Evolutionary conservation across 2,797 vertebrate genomes (phyloP), one percentile per base, ranked within the genome.

Genomic region (Sphenopsis melanotis): DNA sequence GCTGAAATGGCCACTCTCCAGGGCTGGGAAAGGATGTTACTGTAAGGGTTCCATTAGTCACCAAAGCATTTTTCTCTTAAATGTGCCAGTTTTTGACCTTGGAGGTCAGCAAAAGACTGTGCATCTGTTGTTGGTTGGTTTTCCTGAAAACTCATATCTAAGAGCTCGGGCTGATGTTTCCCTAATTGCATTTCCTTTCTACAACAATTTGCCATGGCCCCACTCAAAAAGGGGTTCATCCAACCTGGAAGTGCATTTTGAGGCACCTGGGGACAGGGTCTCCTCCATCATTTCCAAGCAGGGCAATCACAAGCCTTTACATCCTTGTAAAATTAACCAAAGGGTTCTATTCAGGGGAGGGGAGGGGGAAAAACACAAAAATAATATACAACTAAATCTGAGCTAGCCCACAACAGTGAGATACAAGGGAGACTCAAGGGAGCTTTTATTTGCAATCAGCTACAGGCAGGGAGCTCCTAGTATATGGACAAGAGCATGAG

Each of bases 11-110:
- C 27, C 50, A 8, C 46, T 89, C 55, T 87, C 76, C 50, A n/a
- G 29, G 75, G 32, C 75, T 80, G 75, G 36, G 71, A 93, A 85
- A 95, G 64, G 65, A 94, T 83, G 59, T 93, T 82, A 60, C 44
- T 9, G 15, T 44, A 95, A 94, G 63, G n/a, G 15, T 36, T 91
- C n/a, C 63, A 84, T 93, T 93, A 96, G 84, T 93, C 92, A 95
- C 71, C 61, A 61, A 83, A 86, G 74, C 11, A 6, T 91, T 93
- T 95, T 90, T 87, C 83, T 80, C 57, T 86, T 71, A 77, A 80
- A 61, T 16, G 37, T 70, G 63, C 23, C 87, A 87, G 37, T 13
- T 92, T 91, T 83, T 91, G 63, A 93, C 83, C 91, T 70, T 65
- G 49, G n/a, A 93, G 80, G 72, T 93, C 91, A 95, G 83, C 22